Percentiles rank a stretch among this genome's conserved stretches.
Conservation (phyloP, 1,140 invertebrate species). For the Bacillus rossius region DNA sequence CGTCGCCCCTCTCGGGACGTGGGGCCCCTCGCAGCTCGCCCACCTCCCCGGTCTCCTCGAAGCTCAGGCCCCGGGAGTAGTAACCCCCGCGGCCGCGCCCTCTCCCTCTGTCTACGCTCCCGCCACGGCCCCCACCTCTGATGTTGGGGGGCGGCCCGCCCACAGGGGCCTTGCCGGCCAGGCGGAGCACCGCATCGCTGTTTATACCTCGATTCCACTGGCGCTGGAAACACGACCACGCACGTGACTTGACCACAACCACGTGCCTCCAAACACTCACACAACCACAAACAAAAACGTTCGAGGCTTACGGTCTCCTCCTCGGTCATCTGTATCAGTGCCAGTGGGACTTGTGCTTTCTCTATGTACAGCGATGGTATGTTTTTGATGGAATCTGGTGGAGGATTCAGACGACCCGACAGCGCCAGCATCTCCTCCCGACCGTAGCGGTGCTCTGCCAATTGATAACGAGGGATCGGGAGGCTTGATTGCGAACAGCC, state of each 20-base stretch:
- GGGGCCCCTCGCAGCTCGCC: constrained; percentile 41
- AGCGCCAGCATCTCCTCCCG: constrained; percentile 85
- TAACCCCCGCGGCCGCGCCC: constrained; percentile 50
- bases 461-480: constrained; percentile 49
- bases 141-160: neutral
- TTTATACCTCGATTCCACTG: constrained; percentile 54
- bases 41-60: constrained; percentile 44
- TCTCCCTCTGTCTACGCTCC: constrained; percentile 52
- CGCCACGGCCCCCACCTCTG: constrained; percentile 47
- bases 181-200: constrained; percentile 48
- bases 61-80: constrained; percentile 49
- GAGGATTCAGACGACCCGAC: constrained; percentile 59
- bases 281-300: constrained; percentile 13
- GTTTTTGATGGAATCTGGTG: constrained; percentile 58
- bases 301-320: constrained; percentile 63
- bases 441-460: constrained; percentile 74
- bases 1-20: constrained; percentile 10
- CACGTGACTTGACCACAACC: no score
- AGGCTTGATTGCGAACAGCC: constrained; percentile 15
- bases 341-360: constrained; percentile 69
- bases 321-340: constrained; percentile 68
- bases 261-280: neutral
- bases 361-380: constrained; percentile 65
- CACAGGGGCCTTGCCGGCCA: constrained; percentile 31
- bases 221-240: constrained; percentile 41